Conservation (phyloP, 2,113 vertebrate species). For the Lathamus discolor region DNA sequence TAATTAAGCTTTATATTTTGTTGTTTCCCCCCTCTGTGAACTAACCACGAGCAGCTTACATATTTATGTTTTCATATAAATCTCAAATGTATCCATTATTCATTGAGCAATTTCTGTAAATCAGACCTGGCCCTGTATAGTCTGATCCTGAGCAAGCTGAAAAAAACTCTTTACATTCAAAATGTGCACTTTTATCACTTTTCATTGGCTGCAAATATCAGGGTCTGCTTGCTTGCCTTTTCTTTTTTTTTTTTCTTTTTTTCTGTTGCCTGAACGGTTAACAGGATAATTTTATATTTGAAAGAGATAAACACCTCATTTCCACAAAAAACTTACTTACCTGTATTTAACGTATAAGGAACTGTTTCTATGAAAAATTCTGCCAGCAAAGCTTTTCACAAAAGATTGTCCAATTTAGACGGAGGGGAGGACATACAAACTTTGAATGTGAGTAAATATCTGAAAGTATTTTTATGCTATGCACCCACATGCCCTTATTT, state of each 20-base stretch:
- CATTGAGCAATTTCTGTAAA: conserved; percentile 7
- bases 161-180: not conserved
- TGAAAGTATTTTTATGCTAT: not conserved
- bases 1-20: conserved; percentile 13
- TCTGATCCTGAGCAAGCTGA: not conserved
- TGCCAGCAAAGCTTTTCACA: not conserved
- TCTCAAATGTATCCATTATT: conserved; percentile 4
- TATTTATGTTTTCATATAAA: not conserved
- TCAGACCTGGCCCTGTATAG: not conserved
- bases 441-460: not conserved
- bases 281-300: not conserved
- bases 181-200: not conserved
- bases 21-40: not conserved
- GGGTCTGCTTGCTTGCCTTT: not conserved
- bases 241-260: not conserved
- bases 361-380: not conserved
- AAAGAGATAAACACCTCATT: not conserved
- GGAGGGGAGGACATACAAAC: not conserved
- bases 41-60: not conserved
- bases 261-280: not conserved
- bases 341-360: not conserved
- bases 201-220: not conserved
- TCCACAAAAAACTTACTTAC: not conserved
- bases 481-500: not conserved
- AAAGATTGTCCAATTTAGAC: not conserved